phyloP scores from a whole-genome alignment of 2,797 vertebrate genomes.

The Onychomys torridus region DNA sequence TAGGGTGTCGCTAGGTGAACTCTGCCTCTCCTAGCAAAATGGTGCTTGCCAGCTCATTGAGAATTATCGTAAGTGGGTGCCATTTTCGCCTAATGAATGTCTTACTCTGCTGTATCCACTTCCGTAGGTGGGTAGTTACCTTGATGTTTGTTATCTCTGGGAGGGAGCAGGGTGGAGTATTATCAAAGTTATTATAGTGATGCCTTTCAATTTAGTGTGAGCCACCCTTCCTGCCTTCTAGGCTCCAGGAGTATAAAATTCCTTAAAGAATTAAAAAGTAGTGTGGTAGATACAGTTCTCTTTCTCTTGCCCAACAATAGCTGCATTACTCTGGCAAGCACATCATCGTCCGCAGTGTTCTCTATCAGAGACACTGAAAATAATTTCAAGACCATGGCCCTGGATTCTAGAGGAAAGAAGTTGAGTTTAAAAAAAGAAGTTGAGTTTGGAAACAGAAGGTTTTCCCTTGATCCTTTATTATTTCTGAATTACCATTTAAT shows the following conservation, averaged over 20 bases:
- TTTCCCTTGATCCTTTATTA: not conserved
- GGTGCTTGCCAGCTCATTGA: constrained; percentile 70
- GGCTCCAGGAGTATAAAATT: constrained; percentile 22
- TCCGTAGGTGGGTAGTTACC: constrained; percentile 84
- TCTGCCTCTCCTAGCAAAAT: constrained; percentile 79
- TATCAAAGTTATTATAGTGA: constrained; percentile 72
- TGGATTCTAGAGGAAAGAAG: not conserved
- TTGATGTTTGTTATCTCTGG: constrained; percentile 83
- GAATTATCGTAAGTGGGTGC: constrained; percentile 79
- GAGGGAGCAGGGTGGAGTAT: constrained; percentile 84
- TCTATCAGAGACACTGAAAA: constrained; percentile 1
- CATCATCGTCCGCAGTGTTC: not conserved
- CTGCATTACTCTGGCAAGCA: not conserved
- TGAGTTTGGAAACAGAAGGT: constrained; percentile 1
- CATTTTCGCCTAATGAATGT: constrained; percentile 63
- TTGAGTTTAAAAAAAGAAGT: not conserved
- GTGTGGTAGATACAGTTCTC: constrained; percentile 15
- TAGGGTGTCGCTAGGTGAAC: constrained; percentile 82
- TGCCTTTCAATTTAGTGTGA: constrained; percentile 70
- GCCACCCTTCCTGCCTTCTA: constrained; percentile 66
- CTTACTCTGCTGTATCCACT: constrained; percentile 72
- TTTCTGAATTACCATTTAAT: not conserved
- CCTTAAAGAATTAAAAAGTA: constrained; percentile 33
- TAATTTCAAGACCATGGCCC: not conserved
- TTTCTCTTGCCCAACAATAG: not conserved